Conservation (phyloP, 1,140 invertebrate species). For the Archegozetes longisetosus region DNA sequence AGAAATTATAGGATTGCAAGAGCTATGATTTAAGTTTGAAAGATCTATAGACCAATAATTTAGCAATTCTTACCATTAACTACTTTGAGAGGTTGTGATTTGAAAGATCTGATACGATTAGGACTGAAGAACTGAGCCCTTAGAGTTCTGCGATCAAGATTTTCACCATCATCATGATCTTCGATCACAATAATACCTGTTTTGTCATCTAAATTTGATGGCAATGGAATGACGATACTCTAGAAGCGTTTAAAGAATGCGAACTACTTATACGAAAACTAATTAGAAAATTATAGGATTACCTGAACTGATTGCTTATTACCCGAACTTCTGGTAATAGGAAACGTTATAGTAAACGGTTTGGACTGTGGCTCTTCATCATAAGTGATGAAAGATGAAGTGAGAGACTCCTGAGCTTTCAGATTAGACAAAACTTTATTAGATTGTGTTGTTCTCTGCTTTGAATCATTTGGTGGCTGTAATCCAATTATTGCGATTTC, state of each 20-base stretch:
- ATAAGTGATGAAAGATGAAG: not conserved
- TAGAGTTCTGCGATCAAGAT: not conserved
- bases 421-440: not conserved
- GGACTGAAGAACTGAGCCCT: not conserved
- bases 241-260: not conserved
- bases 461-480: not conserved
- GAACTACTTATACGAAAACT: not conserved
- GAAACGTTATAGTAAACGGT: not conserved
- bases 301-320: not conserved
- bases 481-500: not conserved
- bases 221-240: constrained; percentile 1
- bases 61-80: no score
- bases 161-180: not conserved
- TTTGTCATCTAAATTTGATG: not conserved
- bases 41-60: no score
- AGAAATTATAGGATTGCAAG: no score
- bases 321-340: not conserved
- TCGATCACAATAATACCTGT: not conserved
- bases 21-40: no score
- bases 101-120: not conserved
- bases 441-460: not conserved
- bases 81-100: no score
- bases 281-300: not conserved
- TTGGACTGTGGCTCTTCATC: not conserved
- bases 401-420: not conserved